These are phyloP conservation scores for Euura saliciscinereae DNA, from an alignment of 1,140 invertebrate species.

Conservation along the genomic window DNA sequence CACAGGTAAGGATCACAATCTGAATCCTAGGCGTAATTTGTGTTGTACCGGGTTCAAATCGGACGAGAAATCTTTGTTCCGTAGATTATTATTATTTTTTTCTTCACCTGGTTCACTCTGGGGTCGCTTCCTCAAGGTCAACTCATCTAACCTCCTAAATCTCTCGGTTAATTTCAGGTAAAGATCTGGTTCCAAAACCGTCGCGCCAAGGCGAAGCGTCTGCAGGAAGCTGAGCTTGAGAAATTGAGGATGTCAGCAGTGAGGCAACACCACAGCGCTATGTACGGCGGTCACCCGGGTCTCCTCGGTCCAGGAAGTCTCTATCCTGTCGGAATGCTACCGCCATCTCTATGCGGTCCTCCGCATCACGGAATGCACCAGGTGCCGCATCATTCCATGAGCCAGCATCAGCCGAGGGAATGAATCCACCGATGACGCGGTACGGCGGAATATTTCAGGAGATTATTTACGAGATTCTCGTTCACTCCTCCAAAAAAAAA, in stretches of 20 bases:
- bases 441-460: background rate
- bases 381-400: conserved; percentile 43
- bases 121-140: background rate
- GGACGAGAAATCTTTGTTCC: background rate
- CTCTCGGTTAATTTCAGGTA: conserved; percentile 66
- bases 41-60: background rate
- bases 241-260: conserved; percentile 81
- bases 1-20: conserved; percentile 69
- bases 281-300: conserved; percentile 55
- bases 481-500: too few relatives aligned
- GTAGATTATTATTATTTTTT: background rate
- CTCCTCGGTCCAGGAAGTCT: conserved; percentile 45
- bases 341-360: conserved; percentile 16
- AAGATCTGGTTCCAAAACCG: conserved; percentile 99
- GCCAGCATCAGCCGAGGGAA: conserved; percentile 47
- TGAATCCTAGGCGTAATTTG: background rate
- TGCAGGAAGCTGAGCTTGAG: conserved; percentile 94
- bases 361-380: conserved; percentile 31
- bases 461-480: background rate
- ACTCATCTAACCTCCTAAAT: conserved; percentile 1
- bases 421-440: conserved; percentile 29
- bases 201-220: conserved; percentile 90
- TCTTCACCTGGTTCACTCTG: too few relatives aligned
- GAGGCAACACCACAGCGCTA: conserved; percentile 58
- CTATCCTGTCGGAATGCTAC: conserved; percentile 49